Evolutionary conservation across 2,888 invertebrate genomes (phyloP).

Genomic region (Drosophila picticornis): DNA sequence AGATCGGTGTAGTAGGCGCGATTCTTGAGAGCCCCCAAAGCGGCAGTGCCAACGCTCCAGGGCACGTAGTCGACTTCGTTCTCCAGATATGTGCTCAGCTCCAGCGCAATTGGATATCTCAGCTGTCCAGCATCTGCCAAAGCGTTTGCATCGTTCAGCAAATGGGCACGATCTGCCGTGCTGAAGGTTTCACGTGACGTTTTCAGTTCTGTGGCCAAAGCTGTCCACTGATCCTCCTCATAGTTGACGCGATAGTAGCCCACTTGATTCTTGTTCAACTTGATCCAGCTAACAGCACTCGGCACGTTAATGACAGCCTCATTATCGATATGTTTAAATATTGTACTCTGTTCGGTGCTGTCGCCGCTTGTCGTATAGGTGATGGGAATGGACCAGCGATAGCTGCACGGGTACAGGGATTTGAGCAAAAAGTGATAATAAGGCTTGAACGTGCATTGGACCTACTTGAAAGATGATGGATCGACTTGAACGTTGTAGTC

Average conservation of each 20-base stretch:
- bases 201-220: constrained; percentile 82
- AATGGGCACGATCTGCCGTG: constrained; percentile 90
- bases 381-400: constrained; percentile 94
- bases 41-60: constrained; percentile 89
- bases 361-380: constrained; percentile 89
- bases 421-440: background rate
- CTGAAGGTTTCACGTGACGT: constrained; percentile 84
- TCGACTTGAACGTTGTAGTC: constrained; percentile 86
- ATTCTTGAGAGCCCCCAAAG: constrained; percentile 86
- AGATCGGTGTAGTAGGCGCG: constrained; percentile 87
- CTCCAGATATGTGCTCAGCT: constrained; percentile 89
- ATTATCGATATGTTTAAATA: constrained; percentile 84
- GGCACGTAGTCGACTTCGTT: constrained; percentile 90
- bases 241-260: constrained; percentile 97
- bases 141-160: constrained; percentile 93
- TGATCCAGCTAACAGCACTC: constrained; percentile 88
- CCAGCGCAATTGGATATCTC: constrained; percentile 89
- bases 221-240: constrained; percentile 88
- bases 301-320: constrained; percentile 86
- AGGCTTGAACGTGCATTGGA: background rate
- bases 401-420: constrained; percentile 86
- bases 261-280: constrained; percentile 93
- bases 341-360: constrained; percentile 78
- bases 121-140: constrained; percentile 90
- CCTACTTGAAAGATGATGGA: constrained; percentile 86